A percentile compares a stretch with the other conserved stretches of the same genome.
These are phyloP conservation scores for Sitta carolinensis DNA, from an alignment of 2,797 vertebrate genomes.

Conservation along the genomic window DNA sequence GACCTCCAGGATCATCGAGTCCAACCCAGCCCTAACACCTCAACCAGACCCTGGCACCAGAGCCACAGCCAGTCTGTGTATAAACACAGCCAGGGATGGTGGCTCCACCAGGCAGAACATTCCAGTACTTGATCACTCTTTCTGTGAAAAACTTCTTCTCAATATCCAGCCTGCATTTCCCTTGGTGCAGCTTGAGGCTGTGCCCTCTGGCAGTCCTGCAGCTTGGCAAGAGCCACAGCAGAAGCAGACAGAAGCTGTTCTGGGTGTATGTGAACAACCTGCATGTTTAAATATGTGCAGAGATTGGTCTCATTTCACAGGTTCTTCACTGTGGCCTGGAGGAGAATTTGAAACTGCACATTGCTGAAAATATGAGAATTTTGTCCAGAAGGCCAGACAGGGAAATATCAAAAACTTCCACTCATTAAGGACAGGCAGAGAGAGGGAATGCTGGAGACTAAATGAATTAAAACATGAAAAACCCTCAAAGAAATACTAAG, in stretches of 20 bases:
- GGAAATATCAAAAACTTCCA: not conserved
- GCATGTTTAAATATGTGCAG: not conserved
- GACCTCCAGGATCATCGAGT: no score
- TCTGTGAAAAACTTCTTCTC: no score
- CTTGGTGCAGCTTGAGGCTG: no score
- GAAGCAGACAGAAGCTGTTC: not conserved
- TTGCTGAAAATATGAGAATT: not conserved
- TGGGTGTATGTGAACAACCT: not conserved
- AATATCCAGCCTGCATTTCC: no score
- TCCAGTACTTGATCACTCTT: no score
- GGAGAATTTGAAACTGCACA: not conserved
- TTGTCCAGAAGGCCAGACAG: not conserved
- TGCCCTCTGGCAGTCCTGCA: not conserved
- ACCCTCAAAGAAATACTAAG: not conserved
- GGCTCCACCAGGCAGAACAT: no score
- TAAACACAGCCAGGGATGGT: no score
- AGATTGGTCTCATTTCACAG: not conserved
- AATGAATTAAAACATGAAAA: not conserved
- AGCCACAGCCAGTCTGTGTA: no score
- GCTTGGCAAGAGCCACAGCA: not conserved
- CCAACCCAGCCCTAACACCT: no score
- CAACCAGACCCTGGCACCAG: no score
- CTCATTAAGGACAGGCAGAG: not conserved
- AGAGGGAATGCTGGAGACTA: not conserved
- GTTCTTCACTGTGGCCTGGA: not conserved